phyloP scores from a whole-genome alignment of 2,797 vertebrate species.

The Catostomus latipinnis region DNA sequence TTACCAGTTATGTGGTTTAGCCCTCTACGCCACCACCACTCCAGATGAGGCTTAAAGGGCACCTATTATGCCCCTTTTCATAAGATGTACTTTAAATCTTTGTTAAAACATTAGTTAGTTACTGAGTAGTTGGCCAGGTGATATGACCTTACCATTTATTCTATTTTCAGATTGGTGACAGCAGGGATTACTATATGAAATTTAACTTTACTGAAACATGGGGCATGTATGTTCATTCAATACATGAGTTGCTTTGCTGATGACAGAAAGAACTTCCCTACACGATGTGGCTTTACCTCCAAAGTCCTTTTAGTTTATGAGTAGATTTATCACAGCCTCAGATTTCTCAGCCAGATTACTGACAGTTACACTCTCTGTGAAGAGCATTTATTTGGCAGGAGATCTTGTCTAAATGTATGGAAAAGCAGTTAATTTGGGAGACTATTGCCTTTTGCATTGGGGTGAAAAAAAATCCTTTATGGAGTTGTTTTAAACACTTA shows the following conservation, averaged over 20 bases:
- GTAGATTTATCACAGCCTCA: conserved; percentile 20
- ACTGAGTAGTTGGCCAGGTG: not conserved
- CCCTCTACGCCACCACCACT: too few relatives aligned
- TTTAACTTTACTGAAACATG: not conserved
- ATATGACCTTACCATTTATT: not conserved
- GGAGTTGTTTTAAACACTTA: too few relatives aligned
- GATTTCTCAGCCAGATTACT: conserved; percentile 30
- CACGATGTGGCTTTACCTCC: conserved; percentile 21
- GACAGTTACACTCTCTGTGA: conserved; percentile 16
- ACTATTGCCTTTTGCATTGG: too few relatives aligned
- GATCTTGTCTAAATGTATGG: not conserved
- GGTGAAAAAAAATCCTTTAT: too few relatives aligned
- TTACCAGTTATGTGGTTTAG: too few relatives aligned
- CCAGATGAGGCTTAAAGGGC: too few relatives aligned
- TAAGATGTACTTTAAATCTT: too few relatives aligned
- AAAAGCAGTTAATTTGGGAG: too few relatives aligned
- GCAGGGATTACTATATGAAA: not conserved
- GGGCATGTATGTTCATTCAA: not conserved
- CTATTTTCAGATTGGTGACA: not conserved
- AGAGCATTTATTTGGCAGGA: not conserved
- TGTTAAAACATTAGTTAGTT: too few relatives aligned
- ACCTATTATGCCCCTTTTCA: too few relatives aligned
- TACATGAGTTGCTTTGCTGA: not conserved
- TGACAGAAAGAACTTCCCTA: conserved; percentile 1
- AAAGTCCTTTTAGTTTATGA: conserved; percentile 52